Conservation (phyloP, 2,113 vertebrate species). For the Aspidoscelis tigris region DNA sequence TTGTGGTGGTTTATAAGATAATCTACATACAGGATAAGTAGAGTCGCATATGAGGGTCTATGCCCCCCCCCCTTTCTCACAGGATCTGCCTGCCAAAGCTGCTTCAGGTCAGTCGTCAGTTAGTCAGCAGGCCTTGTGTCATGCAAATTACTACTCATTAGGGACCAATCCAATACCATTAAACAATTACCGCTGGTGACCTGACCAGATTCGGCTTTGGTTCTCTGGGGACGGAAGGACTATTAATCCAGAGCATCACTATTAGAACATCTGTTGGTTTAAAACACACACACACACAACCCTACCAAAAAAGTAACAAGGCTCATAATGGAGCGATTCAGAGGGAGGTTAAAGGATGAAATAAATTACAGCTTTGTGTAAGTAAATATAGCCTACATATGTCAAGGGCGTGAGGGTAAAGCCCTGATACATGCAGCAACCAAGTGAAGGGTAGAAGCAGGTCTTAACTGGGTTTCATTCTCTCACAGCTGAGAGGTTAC, state of each 20-base stretch:
- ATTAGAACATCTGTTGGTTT: slow-evolving; percentile 28
- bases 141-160: neutral
- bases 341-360: slow-evolving; percentile 33
- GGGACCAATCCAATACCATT: slow-evolving; percentile 17
- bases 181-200: slow-evolving; percentile 32
- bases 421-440: neutral
- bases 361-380: slow-evolving; percentile 25
- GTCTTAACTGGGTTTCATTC: neutral
- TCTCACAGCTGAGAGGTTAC: neutral
- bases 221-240: slow-evolving; percentile 7
- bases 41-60: no score
- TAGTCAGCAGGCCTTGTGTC: neutral
- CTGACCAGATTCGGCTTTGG: slow-evolving; percentile 1
- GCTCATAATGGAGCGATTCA: slow-evolving; percentile 20
- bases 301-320: slow-evolving; percentile 18
- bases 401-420: neutral
- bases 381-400: slow-evolving; percentile 17
- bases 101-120: neutral
- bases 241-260: slow-evolving; percentile 9
- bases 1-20: no score
- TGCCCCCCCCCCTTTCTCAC: neutral
- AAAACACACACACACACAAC: neutral
- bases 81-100: neutral
- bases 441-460: neutral
- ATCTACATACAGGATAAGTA: neutral